A percentile compares a stretch with the other conserved stretches of the same genome.
phyloP scores from a whole-genome alignment of 2,888 invertebrate species.

The Aporophyla nigra region DNA sequence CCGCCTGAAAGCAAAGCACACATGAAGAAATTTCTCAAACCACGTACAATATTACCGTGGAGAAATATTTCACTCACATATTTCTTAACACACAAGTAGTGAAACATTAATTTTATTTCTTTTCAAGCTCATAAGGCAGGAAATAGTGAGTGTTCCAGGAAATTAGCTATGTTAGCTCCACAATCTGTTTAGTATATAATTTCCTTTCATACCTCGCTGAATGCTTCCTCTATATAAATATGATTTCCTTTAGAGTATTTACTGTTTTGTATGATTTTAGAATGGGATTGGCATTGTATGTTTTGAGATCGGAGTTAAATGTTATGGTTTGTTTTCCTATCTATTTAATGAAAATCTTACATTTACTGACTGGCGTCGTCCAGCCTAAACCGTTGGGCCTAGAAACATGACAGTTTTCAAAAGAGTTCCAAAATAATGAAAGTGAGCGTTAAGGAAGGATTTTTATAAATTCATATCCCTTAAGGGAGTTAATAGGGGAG shows the following conservation, averaged over 20 bases:
- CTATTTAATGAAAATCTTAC: not conserved
- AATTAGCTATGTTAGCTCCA: slow-evolving; percentile 84
- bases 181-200: slow-evolving; percentile 86
- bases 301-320: not conserved
- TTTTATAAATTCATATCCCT: not conserved
- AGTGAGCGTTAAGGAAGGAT: not conserved
- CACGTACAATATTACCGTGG: not conserved
- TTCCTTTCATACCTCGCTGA: slow-evolving; percentile 78
- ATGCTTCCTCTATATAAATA: slow-evolving; percentile 72
- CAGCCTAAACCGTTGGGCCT: not conserved
- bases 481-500: not conserved
- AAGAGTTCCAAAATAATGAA: not conserved
- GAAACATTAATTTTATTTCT: slow-evolving; percentile 55
- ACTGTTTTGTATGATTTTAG: slow-evolving; percentile 44
- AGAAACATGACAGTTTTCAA: not conserved
- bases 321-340: not conserved
- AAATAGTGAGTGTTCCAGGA: slow-evolving; percentile 80
- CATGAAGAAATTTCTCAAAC: not conserved
- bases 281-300: not conserved
- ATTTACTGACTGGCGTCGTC: not conserved
- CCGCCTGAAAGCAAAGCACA: not conserved
- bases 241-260: slow-evolving; percentile 74
- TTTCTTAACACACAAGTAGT: slow-evolving; percentile 27
- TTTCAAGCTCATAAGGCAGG: slow-evolving; percentile 54
- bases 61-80: slow-evolving; percentile 16